Evolutionary conservation across 2,113 vertebrate genomes (phyloP), one percentile per base, ranked within the genome.

Genomic region (Protomyctophum bolini): DNA sequence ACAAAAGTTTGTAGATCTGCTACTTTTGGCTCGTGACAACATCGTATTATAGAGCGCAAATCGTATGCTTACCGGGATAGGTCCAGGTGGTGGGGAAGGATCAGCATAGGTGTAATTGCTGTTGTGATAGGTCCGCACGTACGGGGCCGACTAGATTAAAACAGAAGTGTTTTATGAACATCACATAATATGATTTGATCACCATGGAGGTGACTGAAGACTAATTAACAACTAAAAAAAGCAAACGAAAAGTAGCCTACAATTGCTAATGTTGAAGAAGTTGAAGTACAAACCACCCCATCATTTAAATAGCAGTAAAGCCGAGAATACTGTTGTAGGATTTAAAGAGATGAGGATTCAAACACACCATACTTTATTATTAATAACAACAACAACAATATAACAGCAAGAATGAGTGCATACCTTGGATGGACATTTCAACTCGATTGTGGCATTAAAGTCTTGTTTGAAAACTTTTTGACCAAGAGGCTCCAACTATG

Each of bases 361-460:
- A 21, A 21, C 21, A 1, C 21, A 21, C 21, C 21, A 21, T 21
- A 21, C 21, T 21, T 21, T 21, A 21, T 41, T 41, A 6, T 41
- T 41, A 41, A 41, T 2, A 41, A 52, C 50, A 52, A 6, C 7
- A 52, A 52, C 2, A 2, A 7, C 11, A 50, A 41, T 6, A 41
- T 10, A 2, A 7, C 11, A 50, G 5, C 33, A 41, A 41, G 5
- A 41, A 41, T 41, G 33, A 4, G 33, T 41, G 55, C 55, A 45
- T 77, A 98, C 97, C 94, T 90, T 79, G 15, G 90, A 81, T 8
- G 96, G 95, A 73, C 96, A 98, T 78, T 77, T 84, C 3, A 98
- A 84, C 2, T 51, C 0, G 1, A 83, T 10, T 3, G 80, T 57
- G 55, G 12, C 7, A 0, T 0, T 2, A 48, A 95, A 93, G 72